Evolutionary conservation across 2,888 invertebrate genomes (phyloP).

Genomic region (Lithophane semibrunnea): DNA sequence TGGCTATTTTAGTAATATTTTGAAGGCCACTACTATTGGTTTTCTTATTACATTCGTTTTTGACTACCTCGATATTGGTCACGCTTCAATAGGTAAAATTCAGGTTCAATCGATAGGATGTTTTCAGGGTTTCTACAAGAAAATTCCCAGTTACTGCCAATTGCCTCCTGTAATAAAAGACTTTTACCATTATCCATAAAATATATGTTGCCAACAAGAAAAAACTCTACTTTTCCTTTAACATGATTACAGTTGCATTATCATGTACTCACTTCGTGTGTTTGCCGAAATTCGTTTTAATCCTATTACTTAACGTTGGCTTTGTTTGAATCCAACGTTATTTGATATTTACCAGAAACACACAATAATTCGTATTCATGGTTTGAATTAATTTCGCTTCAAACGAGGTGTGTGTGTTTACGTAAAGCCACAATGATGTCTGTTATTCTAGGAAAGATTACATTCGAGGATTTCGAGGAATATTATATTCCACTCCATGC

Average conservation of each 20-base stretch:
- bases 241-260: conserved; percentile 53
- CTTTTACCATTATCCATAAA: background rate
- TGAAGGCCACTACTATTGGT: conserved; percentile 76
- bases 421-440: conserved; percentile 41
- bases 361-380: conserved; percentile 49
- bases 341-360: conserved; percentile 59
- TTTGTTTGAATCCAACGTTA: conserved; percentile 55
- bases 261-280: conserved; percentile 14
- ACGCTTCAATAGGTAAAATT: conserved; percentile 8
- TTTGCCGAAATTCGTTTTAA: conserved; percentile 58
- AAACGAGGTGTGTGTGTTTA: conserved; percentile 42
- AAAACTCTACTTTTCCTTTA: conserved; percentile 65
- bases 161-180: background rate
- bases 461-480: conserved; percentile 2
- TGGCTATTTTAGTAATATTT: conserved; percentile 75
- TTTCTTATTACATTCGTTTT: conserved; percentile 72
- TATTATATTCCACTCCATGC: conserved; percentile 1
- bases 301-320: conserved; percentile 52
- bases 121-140: conserved; percentile 5
- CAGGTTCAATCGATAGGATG: background rate
- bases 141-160: background rate
- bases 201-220: background rate
- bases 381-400: conserved; percentile 47
- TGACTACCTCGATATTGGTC: conserved; percentile 46
- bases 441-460: conserved; percentile 28